A percentile compares a stretch with the other conserved stretches of the same genome.
Conservation (phyloP, 64 coral and sea anemone genomes). For the Trachythela sp. region DNA sequence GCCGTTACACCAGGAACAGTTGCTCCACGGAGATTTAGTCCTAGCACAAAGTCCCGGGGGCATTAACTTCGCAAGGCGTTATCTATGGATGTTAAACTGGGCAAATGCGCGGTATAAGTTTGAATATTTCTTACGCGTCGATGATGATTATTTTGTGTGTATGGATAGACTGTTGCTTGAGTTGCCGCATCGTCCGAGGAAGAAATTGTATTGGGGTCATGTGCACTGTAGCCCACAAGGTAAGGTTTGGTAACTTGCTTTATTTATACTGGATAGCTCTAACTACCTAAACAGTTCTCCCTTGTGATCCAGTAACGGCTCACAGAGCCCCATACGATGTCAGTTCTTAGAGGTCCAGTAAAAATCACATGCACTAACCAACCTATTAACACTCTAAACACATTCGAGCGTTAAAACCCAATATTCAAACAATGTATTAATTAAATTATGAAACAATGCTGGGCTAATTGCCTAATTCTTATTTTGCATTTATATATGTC, state of each 20-base stretch:
- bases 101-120: constrained; percentile 57
- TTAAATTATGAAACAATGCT: no score
- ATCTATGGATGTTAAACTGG: constrained; percentile 80
- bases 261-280: no score
- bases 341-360: no score
- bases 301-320: no score
- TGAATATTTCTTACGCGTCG: constrained; percentile 81
- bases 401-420: no score
- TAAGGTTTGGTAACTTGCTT: background rate
- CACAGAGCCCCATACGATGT: no score
- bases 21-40: constrained; percentile 54
- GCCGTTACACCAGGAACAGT: constrained; percentile 55
- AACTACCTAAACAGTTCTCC: no score
- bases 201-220: constrained; percentile 84
- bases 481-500: no score
- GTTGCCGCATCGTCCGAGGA: constrained; percentile 48
- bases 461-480: no score
- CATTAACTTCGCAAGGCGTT: constrained; percentile 70
- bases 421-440: no score
- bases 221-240: constrained; percentile 53
- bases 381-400: no score
- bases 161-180: constrained; percentile 65
- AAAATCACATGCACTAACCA: no score
- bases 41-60: constrained; percentile 67
- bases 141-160: constrained; percentile 91